Evolutionary conservation across 2,113 vertebrate genomes (phyloP).

Genomic region (Brienomyrus brachyistius): DNA sequence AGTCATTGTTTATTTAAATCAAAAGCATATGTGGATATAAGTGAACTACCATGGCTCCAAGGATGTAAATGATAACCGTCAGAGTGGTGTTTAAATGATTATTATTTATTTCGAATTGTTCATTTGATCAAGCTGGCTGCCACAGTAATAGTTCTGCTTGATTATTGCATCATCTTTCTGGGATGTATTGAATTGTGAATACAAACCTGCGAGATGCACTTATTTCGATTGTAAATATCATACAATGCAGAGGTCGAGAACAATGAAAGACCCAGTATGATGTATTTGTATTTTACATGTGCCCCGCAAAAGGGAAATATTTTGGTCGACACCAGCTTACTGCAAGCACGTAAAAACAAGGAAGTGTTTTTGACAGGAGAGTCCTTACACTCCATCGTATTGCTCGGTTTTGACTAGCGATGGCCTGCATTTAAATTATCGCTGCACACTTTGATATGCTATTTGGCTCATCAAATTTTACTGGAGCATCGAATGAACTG

Average conservation of each 20-base stretch:
- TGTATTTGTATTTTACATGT: neutral
- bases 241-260: neutral
- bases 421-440: neutral
- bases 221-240: slow-evolving; percentile 8
- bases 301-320: neutral
- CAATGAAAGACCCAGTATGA: neutral
- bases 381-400: neutral
- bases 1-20: neutral
- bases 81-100: neutral
- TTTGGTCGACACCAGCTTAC: neutral
- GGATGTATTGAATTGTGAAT: slow-evolving; percentile 1
- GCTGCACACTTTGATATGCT: neutral
- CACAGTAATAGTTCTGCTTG: neutral
- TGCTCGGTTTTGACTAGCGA: neutral
- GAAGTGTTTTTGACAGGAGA: neutral
- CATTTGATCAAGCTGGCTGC: neutral
- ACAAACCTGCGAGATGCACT: neutral
- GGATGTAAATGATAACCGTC: neutral
- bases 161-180: neutral
- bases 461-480: too few relatives aligned
- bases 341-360: neutral
- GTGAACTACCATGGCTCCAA: neutral
- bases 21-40: neutral
- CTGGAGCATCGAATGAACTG: neutral
- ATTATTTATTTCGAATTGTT: slow-evolving; percentile 11